Evolutionary conservation across 1,140 invertebrate genomes (phyloP).

Genomic region (Penaeus indicus): DNA sequence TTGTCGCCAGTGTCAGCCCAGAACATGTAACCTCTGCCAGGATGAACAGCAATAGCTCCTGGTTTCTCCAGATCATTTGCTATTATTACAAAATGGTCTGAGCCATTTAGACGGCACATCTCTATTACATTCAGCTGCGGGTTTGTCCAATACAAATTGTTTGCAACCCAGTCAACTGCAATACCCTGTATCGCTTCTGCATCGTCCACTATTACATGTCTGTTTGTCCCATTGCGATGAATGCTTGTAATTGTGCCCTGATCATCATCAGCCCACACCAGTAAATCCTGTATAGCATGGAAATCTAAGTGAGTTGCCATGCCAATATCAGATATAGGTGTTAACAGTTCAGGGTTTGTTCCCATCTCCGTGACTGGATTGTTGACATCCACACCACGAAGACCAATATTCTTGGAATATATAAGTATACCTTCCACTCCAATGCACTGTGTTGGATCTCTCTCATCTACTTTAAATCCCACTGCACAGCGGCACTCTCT

Average conservation of each 20-base stretch:
- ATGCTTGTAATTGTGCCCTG: conserved; percentile 81
- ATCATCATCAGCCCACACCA: conserved; percentile 82
- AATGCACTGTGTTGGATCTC: conserved; percentile 72
- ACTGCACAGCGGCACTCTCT: conserved; percentile 82
- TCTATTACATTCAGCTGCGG: conserved; percentile 76
- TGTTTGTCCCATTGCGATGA: conserved; percentile 81
- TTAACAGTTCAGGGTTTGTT: conserved; percentile 71
- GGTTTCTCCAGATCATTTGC: conserved; percentile 72
- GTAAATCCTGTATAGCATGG: conserved; percentile 72
- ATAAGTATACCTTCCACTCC: conserved; percentile 77
- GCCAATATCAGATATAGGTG: conserved; percentile 83
- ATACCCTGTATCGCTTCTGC: conserved; percentile 72
- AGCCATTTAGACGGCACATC: conserved; percentile 73
- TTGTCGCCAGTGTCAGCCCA: conserved; percentile 74
- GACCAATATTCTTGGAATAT: conserved; percentile 82
- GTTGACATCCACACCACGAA: conserved; percentile 76
- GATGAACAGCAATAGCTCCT: conserved; percentile 77
- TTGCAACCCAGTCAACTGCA: conserved; percentile 73
- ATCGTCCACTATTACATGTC: conserved; percentile 75
- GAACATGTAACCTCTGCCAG: conserved; percentile 77
- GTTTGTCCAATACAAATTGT: conserved; percentile 78
- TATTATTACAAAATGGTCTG: conserved; percentile 73
- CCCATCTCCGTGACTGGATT: conserved; percentile 49
- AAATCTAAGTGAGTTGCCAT: conserved; percentile 84
- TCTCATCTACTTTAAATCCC: conserved; percentile 77